Conservation (phyloP, 1,140 invertebrate genomes). For the Neelides sp. region DNA sequence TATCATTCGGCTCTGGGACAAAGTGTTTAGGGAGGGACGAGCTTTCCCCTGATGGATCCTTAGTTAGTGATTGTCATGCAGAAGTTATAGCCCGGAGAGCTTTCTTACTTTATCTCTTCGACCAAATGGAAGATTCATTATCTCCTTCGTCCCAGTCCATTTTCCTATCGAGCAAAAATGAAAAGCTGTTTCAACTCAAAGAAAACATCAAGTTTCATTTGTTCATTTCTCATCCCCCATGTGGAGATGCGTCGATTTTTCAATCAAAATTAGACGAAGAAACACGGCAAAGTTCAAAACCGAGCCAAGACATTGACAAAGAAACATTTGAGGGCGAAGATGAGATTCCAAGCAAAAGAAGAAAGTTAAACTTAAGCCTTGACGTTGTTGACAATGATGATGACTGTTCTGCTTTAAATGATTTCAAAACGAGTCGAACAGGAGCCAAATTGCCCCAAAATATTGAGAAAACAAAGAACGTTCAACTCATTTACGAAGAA, state of each 20-base stretch:
- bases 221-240: slow-evolving; percentile 74
- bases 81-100: slow-evolving; percentile 72
- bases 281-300: no score
- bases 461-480: no score
- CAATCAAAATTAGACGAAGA: no score
- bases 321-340: no score
- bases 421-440: slow-evolving; percentile 9
- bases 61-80: slow-evolving; percentile 80
- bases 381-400: slow-evolving; percentile 3
- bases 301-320: no score
- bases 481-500: slow-evolving; percentile 44
- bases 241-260: slow-evolving; percentile 89
- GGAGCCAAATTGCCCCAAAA: slow-evolving; percentile 36
- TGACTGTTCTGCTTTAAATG: neutral
- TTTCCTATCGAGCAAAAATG: neutral
- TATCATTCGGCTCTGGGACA: slow-evolving; percentile 73
- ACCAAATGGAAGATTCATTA: slow-evolving; percentile 41
- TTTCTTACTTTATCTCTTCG: slow-evolving; percentile 63
- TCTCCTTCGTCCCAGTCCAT: neutral
- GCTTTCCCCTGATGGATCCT: slow-evolving; percentile 51
- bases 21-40: slow-evolving; percentile 71
- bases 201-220: slow-evolving; percentile 56
- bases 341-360: slow-evolving; percentile 17
- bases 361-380: slow-evolving; percentile 23
- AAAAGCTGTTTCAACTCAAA: neutral